Evolutionary conservation across 1,140 invertebrate species (phyloP), one percentile per base, ranked within the genome.

Genomic region (Hylaeus anthracinus): DNA sequence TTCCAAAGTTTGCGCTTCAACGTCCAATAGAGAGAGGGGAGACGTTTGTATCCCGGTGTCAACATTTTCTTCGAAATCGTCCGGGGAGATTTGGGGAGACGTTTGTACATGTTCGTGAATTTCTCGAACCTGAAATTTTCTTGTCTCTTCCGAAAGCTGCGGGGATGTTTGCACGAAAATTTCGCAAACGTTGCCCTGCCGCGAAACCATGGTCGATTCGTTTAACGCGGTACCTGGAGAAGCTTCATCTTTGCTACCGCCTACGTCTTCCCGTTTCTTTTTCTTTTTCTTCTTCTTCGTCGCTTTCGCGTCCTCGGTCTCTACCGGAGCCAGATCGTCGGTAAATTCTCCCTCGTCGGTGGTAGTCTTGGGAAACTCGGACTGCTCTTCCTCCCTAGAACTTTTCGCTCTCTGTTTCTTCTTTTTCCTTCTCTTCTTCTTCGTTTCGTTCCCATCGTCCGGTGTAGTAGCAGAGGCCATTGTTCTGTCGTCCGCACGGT

Each of bases 401-500:
- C 51, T 56, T 80, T 93, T 94, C 15, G 94, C 53, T 56, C 94
- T 95, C 83, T 95, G 94, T 72, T 91, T 93, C 83, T 94, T 95
- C 85, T 94, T 95, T 82, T 93, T 95, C 53, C 91, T 92, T 69
- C 93, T 94, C 64, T 90, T 94, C 73, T 94, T 94, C 39, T 87
- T 91, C 15, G 55, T 12, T 37, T 72, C 58, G 1, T 79, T 87
- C 83, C 94, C 77, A 63, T 88, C 73, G 87, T 94, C 87, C 79
- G 88, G 70, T 67, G 88, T 80, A 78, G 89, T 87, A 1, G 86
- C 74, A 86, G 95, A 94, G 81, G 48, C 90, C n/a, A 94, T 94
- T 5, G 94, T 95, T 91, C 94, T 94, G 45, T 95, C 94, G 70
- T 95, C 95, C 39, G 94, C 91, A 81, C 95, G 93, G 87, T 95